Evolutionary conservation across 2,888 invertebrate species (phyloP), one percentile per base, ranked within the genome.

Genomic region (Parnassius glacialis): DNA sequence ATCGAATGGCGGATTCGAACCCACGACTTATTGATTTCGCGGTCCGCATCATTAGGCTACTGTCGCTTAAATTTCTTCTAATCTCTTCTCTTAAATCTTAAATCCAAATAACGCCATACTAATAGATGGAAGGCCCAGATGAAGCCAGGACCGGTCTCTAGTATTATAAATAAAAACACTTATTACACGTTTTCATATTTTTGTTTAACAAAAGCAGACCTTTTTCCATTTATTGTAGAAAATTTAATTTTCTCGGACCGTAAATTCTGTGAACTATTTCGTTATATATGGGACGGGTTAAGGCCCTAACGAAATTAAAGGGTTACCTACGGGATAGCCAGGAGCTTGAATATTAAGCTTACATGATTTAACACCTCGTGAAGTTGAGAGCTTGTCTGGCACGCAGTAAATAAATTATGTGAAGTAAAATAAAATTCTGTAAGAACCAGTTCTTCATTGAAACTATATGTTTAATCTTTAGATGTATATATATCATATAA

Each of bases 281-380:
- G 51, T 54, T 44, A 61, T 55, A 44, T 55, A 50, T 51, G 51
- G 13, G 42, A 5, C 43, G 25, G 43, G 45, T 50, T 61, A 51
- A 55, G 48, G 11, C 41, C 45, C 34, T 56, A 61, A 61, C 52
- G 41, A 56, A 56, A 56, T 61, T 51, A 61, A 56, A 61, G 51
- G 54, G 51, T 61, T 61, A 42, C 61, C 52, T 44, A 56, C 56
- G 41, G 44, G 25, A 3, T 45, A 47, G 42, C 25, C 25, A 9
- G 44, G 51, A 45, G 52, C 34, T 34, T 56, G 34, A 56, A 61
- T 56, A 61, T 61, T 56, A 61, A 61, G 56, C 61, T 61, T 56
- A 44, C 55, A 61, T 55, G 55, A 61, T 61, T 55, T 56, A 61
- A 56, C 54, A 55, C 56, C 52, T 61, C 47, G 61, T 52, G 50